Conservation (phyloP, 2,797 vertebrate genomes). For the Sebastes taczanowskii region DNA sequence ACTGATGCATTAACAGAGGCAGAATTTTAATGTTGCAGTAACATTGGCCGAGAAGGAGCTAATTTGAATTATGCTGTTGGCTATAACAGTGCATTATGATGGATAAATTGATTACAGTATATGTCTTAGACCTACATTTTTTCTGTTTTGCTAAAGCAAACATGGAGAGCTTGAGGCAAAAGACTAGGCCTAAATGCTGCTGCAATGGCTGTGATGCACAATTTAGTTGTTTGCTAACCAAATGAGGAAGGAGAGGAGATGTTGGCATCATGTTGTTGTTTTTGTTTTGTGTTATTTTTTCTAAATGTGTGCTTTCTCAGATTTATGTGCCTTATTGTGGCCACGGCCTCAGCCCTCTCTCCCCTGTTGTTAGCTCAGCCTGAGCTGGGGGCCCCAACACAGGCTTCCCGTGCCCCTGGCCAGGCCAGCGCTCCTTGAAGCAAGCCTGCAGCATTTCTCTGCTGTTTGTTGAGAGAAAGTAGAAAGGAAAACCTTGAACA, state of each 20-base stretch:
- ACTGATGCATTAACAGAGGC: too few relatives aligned
- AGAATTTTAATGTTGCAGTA: too few relatives aligned
- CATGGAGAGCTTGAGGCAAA: background rate
- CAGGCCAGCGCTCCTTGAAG: constrained; percentile 55
- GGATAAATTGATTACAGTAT: background rate
- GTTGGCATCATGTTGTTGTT: background rate
- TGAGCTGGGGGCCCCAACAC: constrained; percentile 34
- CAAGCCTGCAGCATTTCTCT: constrained; percentile 63
- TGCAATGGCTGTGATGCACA: background rate
- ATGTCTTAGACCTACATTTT: background rate
- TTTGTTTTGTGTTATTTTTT: background rate
- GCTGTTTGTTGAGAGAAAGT: constrained; percentile 71
- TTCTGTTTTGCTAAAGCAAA: background rate
- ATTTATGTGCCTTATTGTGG: background rate
- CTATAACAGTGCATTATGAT: background rate
- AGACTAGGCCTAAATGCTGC: background rate
- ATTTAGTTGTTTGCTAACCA: background rate
- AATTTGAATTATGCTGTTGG: background rate
- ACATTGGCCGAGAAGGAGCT: background rate
- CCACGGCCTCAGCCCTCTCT: background rate
- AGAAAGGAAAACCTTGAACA: constrained; percentile 73
- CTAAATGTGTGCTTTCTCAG: background rate
- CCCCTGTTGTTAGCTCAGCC: constrained; percentile 40
- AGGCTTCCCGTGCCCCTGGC: constrained; percentile 46
- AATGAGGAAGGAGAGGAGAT: background rate